Percentiles rank a stretch among this genome's conserved stretches.
phyloP scores from a whole-genome alignment of 2,113 vertebrate species.

The Gobiocypris rarus region DNA sequence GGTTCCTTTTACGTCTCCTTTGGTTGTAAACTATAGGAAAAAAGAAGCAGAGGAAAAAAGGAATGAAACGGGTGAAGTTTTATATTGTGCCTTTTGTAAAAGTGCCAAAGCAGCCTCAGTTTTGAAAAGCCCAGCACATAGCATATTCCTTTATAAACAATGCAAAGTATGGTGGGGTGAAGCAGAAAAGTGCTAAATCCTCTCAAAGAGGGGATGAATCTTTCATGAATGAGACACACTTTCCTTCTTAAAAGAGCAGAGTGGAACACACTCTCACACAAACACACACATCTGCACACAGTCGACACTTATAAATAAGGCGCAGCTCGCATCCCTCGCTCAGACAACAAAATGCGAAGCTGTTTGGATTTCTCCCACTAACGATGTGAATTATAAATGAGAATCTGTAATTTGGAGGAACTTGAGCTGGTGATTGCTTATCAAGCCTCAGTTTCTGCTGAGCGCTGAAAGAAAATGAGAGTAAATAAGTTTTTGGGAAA shows the following conservation, averaged over 20 bases:
- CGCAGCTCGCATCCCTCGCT: constrained; percentile 38
- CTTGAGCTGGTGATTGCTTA: not conserved
- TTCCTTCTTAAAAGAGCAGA: constrained; percentile 41
- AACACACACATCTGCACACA: not conserved
- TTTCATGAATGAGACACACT: constrained; percentile 55
- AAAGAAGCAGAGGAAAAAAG: not conserved
- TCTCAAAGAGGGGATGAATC: constrained; percentile 53
- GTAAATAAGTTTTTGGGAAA: not conserved
- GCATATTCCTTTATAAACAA: constrained; percentile 41
- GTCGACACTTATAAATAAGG: constrained; percentile 49
- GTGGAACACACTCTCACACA: not conserved
- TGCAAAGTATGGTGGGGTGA: constrained; percentile 48
- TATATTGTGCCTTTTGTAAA: constrained; percentile 30
- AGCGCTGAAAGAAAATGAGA: constrained; percentile 11
- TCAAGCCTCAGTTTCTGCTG: not conserved
- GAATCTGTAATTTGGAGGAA: constrained; percentile 33
- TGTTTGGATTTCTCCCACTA: constrained; percentile 39
- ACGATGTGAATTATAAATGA: constrained; percentile 48
- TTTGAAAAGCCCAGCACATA: constrained; percentile 26
- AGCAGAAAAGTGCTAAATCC: constrained; percentile 61
- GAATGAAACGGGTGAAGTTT: not conserved
- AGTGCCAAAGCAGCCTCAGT: constrained; percentile 34
- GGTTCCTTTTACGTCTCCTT: constrained; percentile 1
- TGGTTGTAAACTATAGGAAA: not conserved
- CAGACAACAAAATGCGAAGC: constrained; percentile 48